A percentile compares a stretch with the other conserved stretches of the same genome.
Evolutionary conservation across 1,140 invertebrate genomes (phyloP).

Genomic region (Drosophila pseudoananassae): DNA sequence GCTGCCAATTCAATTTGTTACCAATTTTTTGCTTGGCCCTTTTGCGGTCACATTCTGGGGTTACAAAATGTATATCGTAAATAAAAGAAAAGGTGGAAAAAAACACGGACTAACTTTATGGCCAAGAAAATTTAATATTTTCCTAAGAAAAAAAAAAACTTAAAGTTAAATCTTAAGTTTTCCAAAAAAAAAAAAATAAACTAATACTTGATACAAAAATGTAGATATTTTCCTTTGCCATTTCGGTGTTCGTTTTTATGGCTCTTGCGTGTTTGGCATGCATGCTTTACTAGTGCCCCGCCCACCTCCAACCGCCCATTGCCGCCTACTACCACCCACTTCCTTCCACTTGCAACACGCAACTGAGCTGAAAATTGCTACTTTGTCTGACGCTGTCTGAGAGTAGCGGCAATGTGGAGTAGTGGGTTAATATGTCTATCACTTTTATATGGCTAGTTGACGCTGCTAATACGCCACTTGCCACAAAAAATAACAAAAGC

Average conservation of each 20-base stretch:
- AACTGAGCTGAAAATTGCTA: constrained; percentile 79
- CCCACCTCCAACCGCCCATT: background rate
- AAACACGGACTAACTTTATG: background rate
- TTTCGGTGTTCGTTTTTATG: constrained; percentile 62
- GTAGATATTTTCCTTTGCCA: constrained; percentile 9
- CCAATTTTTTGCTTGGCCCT: constrained; percentile 14
- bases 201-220: background rate
- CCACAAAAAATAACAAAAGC: background rate
- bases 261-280: constrained; percentile 75
- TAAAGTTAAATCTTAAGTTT: background rate
- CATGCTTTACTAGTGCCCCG: constrained; percentile 65
- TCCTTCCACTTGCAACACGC: constrained; percentile 40
- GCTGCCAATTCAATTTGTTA: constrained; percentile 72
- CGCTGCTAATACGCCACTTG: constrained; percentile 45
- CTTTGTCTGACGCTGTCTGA: constrained; percentile 55
- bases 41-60: constrained; percentile 7
- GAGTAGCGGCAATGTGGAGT: constrained; percentile 63
- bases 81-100: background rate
- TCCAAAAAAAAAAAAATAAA: background rate
- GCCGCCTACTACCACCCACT: constrained; percentile 9
- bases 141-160: background rate
- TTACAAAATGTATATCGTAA: background rate
- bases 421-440: constrained; percentile 80
- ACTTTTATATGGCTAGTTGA: constrained; percentile 76
- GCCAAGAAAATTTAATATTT: background rate